Base-by-base conservation (phyloP, 2,888 invertebrate species). In the Megamerina dolium region DNA sequence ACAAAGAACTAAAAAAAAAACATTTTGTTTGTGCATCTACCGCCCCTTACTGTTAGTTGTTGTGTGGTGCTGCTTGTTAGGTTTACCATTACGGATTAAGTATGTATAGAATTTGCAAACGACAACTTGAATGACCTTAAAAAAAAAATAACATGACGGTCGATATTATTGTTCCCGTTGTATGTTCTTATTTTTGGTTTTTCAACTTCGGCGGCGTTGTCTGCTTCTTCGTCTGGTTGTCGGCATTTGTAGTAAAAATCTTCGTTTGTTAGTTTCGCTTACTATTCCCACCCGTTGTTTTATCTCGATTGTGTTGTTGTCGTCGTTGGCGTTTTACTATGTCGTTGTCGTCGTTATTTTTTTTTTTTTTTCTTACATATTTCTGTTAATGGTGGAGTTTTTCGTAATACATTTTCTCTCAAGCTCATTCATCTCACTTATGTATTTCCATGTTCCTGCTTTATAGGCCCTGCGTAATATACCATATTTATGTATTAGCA, bases 41-140 rank as follows among this genome's bases (percentile, higher is more conserved):
- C n/a, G n/a, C n/a, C n/a, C n/a, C n/a, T n/a, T n/a, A n/a, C n/a
- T n/a, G n/a, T n/a, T n/a, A n/a, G n/a, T n/a, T n/a, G n/a, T n/a
- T n/a, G n/a, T n/a, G n/a, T n/a, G n/a, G n/a, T n/a, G n/a, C n/a
- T n/a, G n/a, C n/a, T n/a, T n/a, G n/a, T n/a, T n/a, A n/a, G n/a
- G n/a, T n/a, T n/a, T n/a, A n/a, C n/a, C n/a, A n/a, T n/a, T n/a
- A n/a, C n/a, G n/a, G n/a, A n/a, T n/a, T n/a, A n/a, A n/a, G n/a
- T n/a, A n/a, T n/a, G n/a, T n/a, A n/a, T n/a, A n/a, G n/a, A n/a
- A n/a, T 39, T 31, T 36, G 40, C 40, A 40, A 43, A 36, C 36
- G 44, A 36, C 36, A 40, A 44, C 40, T 36, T 36, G 44, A 44
- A 44, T 44, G 44, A 44, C 44, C 44, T 44, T 44, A 41, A 34